Conservation (phyloP, 1,140 invertebrate species). For the Drosophila sechellia region DNA sequence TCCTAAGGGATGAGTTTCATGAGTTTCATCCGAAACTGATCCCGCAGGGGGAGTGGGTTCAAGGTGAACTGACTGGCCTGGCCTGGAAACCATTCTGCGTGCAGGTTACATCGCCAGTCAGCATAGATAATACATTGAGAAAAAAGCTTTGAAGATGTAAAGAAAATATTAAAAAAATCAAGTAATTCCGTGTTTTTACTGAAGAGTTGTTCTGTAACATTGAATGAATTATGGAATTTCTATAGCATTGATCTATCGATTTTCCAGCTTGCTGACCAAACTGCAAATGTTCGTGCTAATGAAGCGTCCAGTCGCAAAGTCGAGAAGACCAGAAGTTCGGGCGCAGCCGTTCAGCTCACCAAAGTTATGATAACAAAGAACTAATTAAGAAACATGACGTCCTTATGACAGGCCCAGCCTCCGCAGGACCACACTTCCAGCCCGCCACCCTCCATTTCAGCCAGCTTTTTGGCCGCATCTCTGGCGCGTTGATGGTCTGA, state of each 20-base stretch:
- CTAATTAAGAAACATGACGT: constrained; percentile 83
- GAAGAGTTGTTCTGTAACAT: no score
- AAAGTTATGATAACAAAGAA: constrained; percentile 81
- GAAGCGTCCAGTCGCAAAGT: constrained; percentile 33
- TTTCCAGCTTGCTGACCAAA: background rate
- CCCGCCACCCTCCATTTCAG: background rate
- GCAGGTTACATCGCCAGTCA: constrained; percentile 2
- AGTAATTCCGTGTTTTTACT: background rate
- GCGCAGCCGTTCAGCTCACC: constrained; percentile 32
- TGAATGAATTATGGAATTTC: no score
- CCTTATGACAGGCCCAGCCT: constrained; percentile 66
- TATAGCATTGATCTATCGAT: background rate
- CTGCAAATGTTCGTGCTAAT: constrained; percentile 42
- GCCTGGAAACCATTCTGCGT: constrained; percentile 23
- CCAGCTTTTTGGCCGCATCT: constrained; percentile 18
- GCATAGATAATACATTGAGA: background rate
- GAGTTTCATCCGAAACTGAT: constrained; percentile 47
- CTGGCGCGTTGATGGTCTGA: constrained; percentile 67
- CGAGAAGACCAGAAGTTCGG: constrained; percentile 7
- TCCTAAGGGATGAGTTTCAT: no score
- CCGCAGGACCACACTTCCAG: constrained; percentile 4
- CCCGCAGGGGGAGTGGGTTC: constrained; percentile 25
- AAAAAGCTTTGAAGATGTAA: background rate
- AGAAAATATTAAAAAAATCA: background rate
- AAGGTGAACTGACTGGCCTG: constrained; percentile 28